Evolutionary conservation across 2,888 invertebrate species (phyloP), one percentile per base, ranked within the genome.

Genomic region (Rhamphomyia laevipes): DNA sequence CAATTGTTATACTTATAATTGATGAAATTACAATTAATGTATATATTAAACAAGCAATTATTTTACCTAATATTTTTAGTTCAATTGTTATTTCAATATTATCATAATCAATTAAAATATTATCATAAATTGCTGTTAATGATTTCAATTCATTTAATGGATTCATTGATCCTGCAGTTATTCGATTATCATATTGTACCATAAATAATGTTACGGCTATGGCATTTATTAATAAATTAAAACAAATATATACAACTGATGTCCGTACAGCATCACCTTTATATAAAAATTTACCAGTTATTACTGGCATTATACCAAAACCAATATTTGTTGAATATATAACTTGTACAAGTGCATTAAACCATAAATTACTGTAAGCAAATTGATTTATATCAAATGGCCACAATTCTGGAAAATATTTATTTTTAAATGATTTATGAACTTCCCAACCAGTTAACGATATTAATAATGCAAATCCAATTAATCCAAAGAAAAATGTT

Each of bases 271-370:
- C 70, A 52, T 71, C 71, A 23, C 69, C 67, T 57, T 71, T 71
- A 53, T 71, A 68, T 21, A 71, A 60, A 54, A 70, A 70, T 56
- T 70, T 71, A 5, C 71, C 71, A 2, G 71, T 70, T n/a, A 71
- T 46, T 55, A 70, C 68, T 13, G 71, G 68, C 45, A 71, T 53
- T 3, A 65, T 62, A 15, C 71, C 71, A 42, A 67, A 64, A 17
- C 71, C 71, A 49, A 69, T 68, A 51, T 68, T 68, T 0, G 69
- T 63, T 23, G 68, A 65, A 54, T 65, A 69, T 17, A 70, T 59
- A 9, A 71, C 70, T 60, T 71, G 71, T 50, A 68, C 61, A 7
- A 71, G 55, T n/a, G 71, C 69, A 55, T 63, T 67, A 43, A 71
- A 71, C 71, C 71, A 71, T 41, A 69, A 59, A 47, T 63, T 60